Base-by-base conservation (phyloP, 1,140 invertebrate species). In the Lasaia peninsularis region DNA sequence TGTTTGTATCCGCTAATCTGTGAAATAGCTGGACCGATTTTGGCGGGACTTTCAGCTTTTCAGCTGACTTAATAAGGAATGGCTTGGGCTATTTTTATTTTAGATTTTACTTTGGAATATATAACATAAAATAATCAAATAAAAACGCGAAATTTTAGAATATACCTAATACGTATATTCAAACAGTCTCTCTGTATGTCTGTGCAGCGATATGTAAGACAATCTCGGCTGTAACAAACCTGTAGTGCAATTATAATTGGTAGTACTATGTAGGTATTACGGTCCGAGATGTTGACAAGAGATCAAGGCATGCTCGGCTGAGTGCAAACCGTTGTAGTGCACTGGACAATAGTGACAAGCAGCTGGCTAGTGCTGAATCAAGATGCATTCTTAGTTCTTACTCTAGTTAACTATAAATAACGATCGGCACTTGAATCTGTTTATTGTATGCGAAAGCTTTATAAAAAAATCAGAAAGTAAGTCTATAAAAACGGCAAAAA, bases 281-380 rank as follows among this genome's bases (percentile, higher is more conserved):
- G 33, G 31, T 34, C 53, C 35, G 57, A 56, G 64, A 63, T 62
- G 60, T 58, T 21, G 40, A 61, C 58, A 62, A 35, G 40, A 56
- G 69, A 63, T 63, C 67, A 56, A 53, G 48, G 58, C 63, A 67
- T 61, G 67, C 63, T 64, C 55, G 56, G 60, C 52, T 73, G 67
- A 74, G 69, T 74, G 71, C 69, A 66, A 74, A 74, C 40, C 64
- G 62, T 56, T 74, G 71, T 74, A 63, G 53, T 40, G 56, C 20
- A 8, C 44, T 28, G 61, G 64, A 62, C 58, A 66, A 64, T 67
- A 59, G 56, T 64, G 64, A 70, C 69, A 69, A 69, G 58, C 66
- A 53, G 58, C 57, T 58, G 56, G 58, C 52, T 56, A 60, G 57
- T 63, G 24, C 24, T 28, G 5, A 28, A 28, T 62, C 58, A 33